A percentile compares a stretch with the other conserved stretches of the same genome.
Evolutionary conservation across 2,888 invertebrate genomes (phyloP).

Genomic region (Dryococelus australis): DNA sequence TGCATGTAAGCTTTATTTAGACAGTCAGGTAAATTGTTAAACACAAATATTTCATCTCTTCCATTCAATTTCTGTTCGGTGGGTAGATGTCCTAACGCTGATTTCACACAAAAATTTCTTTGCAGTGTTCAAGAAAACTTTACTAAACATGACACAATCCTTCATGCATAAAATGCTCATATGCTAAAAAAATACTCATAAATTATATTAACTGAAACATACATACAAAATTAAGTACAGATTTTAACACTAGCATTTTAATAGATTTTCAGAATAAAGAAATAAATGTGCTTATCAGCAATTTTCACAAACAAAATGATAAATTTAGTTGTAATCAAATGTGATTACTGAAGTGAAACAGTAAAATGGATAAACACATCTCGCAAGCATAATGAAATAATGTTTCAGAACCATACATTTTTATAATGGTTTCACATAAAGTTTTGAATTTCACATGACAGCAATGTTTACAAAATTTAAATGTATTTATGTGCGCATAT

Average conservation of each 20-base stretch:
- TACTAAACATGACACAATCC: background rate
- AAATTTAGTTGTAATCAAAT: no score
- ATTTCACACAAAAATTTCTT: constrained; percentile 22
- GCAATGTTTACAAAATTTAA: background rate
- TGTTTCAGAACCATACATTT: constrained; percentile 3
- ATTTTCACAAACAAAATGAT: background rate
- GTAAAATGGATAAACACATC: no score
- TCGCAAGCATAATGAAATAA: background rate
- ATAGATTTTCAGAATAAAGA: background rate
- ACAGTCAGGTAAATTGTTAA: background rate
- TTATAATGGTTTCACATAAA: background rate
- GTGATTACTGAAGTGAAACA: no score
- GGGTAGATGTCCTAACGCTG: constrained; percentile 38
- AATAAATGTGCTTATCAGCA: background rate
- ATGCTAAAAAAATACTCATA: background rate
- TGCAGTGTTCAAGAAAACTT: background rate
- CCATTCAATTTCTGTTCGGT: constrained; percentile 35
- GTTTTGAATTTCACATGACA: background rate
- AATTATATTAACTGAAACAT: constrained; percentile 18
- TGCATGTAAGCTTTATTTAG: background rate
- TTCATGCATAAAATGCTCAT: background rate
- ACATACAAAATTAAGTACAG: background rate
- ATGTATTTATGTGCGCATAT: background rate
- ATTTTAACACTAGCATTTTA: background rate
- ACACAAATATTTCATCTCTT: constrained; percentile 26